Evolutionary conservation across 2,888 invertebrate genomes (phyloP).

Genomic region (Liodrosophila aerea): DNA sequence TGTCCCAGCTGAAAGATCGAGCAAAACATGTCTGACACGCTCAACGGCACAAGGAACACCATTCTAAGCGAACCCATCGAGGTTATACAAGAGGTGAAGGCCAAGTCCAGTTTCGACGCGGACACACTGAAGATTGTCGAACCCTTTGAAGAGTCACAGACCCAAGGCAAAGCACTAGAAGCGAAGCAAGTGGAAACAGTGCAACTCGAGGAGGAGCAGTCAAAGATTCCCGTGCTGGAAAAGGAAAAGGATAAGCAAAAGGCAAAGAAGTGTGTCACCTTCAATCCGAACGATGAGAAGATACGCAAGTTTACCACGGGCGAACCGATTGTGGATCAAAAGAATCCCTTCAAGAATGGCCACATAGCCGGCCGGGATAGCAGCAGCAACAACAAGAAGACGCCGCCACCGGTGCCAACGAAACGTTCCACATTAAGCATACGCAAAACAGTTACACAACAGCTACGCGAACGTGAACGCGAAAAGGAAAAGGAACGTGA

Average conservation of each 20-base stretch:
- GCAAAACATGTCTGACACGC: conserved; percentile 72
- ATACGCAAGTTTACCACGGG: conserved; percentile 81
- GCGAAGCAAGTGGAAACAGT: neutral
- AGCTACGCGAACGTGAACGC: conserved; percentile 68
- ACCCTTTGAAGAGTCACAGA: conserved; percentile 32
- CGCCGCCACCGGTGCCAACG: conserved; percentile 77
- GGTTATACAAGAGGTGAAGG: conserved; percentile 19
- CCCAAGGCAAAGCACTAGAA: too few relatives aligned
- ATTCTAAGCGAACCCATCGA: conserved; percentile 53
- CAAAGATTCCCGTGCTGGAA: conserved; percentile 1
- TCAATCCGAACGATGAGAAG: conserved; percentile 80
- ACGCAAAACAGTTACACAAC: conserved; percentile 70
- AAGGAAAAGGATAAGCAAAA: conserved; percentile 26
- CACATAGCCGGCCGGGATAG: conserved; percentile 24
- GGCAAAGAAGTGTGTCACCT: conserved; percentile 79
- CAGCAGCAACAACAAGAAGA: conserved; percentile 46
- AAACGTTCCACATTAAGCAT: conserved; percentile 78
- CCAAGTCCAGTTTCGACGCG: conserved; percentile 23
- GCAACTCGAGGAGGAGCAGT: neutral
- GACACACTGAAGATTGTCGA: conserved; percentile 55
- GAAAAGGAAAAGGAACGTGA: conserved; percentile 63
- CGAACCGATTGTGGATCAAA: conserved; percentile 81
- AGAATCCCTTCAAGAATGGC: conserved; percentile 81
- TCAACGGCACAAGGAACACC: conserved; percentile 56
- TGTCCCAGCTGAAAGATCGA: conserved; percentile 13